Evolutionary conservation across 2,888 invertebrate species (phyloP).

Genomic region (Euproctis similis): DNA sequence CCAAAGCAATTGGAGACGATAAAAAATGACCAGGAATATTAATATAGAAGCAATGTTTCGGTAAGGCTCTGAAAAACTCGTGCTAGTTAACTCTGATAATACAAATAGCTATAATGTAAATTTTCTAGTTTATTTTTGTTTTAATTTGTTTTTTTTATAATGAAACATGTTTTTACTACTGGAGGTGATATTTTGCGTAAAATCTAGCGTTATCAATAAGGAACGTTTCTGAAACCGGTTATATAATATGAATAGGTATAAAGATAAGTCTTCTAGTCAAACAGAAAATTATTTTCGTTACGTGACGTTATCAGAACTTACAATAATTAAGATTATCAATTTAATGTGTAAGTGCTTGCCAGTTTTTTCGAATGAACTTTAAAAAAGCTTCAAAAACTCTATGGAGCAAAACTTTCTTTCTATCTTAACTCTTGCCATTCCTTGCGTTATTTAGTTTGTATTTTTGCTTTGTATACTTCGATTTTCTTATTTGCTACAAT

Average conservation of each 20-base stretch:
- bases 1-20: slow-evolving; percentile 34
- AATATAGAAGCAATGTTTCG: slow-evolving; percentile 5
- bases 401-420: slow-evolving; percentile 28
- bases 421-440: slow-evolving; percentile 38
- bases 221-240: slow-evolving; percentile 18
- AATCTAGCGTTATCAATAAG: slow-evolving; percentile 18
- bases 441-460: slow-evolving; percentile 40
- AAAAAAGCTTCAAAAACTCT: slow-evolving; percentile 26
- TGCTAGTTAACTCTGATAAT: too few species aligned
- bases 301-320: slow-evolving; percentile 68
- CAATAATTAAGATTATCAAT: slow-evolving; percentile 66
- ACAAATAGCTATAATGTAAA: too few species aligned
- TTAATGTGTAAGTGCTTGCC: slow-evolving; percentile 67
- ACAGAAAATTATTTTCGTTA: slow-evolving; percentile 51
- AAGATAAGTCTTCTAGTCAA: slow-evolving; percentile 56
- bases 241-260: slow-evolving; percentile 29
- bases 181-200: slow-evolving; percentile 11
- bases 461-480: slow-evolving; percentile 40
- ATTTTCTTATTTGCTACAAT: slow-evolving; percentile 42
- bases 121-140: slow-evolving; percentile 45
- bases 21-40: slow-evolving; percentile 32
- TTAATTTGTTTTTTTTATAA: slow-evolving; percentile 40
- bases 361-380: slow-evolving; percentile 56
- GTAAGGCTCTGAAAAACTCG: slow-evolving; percentile 19
- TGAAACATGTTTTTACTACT: slow-evolving; percentile 34